Evolutionary conservation across 2,888 invertebrate genomes (phyloP).

Genomic region (Villa cingulata): DNA sequence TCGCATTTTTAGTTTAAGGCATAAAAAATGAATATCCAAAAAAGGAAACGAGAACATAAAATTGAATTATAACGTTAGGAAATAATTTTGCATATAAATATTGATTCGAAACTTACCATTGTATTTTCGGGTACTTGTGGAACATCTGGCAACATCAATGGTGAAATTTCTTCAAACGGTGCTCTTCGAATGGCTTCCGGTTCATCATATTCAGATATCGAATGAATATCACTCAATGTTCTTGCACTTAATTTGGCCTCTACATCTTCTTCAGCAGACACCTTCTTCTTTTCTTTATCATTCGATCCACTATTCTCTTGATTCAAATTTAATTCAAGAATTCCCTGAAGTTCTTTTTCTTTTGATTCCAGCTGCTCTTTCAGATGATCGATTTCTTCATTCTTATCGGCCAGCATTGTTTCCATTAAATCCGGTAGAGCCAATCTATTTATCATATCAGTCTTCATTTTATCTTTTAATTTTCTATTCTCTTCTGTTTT

Average conservation of each 20-base stretch:
- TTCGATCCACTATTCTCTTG: conserved; percentile 10
- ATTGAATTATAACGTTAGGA: too few relatives aligned
- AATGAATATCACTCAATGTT: conserved; percentile 57
- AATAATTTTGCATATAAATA: neutral
- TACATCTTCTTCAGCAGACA: conserved; percentile 35
- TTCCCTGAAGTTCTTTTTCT: conserved; percentile 38
- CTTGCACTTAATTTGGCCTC: conserved; percentile 50
- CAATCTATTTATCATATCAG: conserved; percentile 35
- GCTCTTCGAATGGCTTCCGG: conserved; percentile 47
- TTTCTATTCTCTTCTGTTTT: conserved; percentile 34
- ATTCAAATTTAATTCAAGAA: conserved; percentile 42
- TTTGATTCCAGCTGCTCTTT: conserved; percentile 39
- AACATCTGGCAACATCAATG: conserved; percentile 22
- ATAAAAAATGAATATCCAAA: too few relatives aligned
- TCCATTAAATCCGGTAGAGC: conserved; percentile 46
- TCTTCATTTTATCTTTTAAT: conserved; percentile 37
- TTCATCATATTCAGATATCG: conserved; percentile 59
- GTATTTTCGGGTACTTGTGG: neutral
- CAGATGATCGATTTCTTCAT: conserved; percentile 51
- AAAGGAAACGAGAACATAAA: too few relatives aligned
- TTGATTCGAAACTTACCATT: neutral
- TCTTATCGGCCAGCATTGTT: conserved; percentile 52
- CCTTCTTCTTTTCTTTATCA: conserved; percentile 7
- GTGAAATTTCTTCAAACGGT: conserved; percentile 20
- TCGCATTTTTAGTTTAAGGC: too few relatives aligned